Evolutionary conservation across 2,113 vertebrate species (phyloP).

Genomic region (Pachyramphus minor): DNA sequence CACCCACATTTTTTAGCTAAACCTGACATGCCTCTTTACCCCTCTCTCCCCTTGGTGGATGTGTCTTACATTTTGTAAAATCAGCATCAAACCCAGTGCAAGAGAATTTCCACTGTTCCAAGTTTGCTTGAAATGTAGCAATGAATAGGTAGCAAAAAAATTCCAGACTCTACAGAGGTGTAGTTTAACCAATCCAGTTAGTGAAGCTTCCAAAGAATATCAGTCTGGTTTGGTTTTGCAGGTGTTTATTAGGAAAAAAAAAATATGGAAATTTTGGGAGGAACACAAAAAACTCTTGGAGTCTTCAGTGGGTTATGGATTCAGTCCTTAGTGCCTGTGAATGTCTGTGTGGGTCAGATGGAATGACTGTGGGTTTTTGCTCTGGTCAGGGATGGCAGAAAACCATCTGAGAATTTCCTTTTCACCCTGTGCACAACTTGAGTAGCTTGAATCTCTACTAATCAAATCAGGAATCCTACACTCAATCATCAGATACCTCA

Average conservation of each 20-base stretch:
- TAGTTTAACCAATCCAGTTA: neutral
- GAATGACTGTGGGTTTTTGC: neutral
- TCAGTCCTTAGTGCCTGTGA: neutral
- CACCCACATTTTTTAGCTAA: neutral
- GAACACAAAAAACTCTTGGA: neutral
- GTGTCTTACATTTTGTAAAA: neutral
- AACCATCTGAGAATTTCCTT: neutral
- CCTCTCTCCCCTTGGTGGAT: neutral
- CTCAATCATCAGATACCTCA: neutral
- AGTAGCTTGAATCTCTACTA: neutral
- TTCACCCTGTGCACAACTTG: neutral
- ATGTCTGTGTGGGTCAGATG: accelerated
- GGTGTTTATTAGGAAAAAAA: neutral
- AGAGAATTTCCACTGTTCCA: neutral
- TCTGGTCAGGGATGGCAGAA: neutral
- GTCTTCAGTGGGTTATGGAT: neutral
- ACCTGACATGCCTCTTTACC: neutral
- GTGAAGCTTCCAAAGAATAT: neutral
- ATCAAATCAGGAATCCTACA: neutral
- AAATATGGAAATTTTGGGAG: neutral
- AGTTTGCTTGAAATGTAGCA: neutral
- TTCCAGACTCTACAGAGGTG: neutral
- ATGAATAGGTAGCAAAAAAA: neutral
- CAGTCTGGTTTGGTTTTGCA: neutral
- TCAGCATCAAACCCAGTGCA: neutral